Base-by-base conservation (phyloP, 2,888 invertebrate genomes). In the Alloscopus bannaensis region DNA sequence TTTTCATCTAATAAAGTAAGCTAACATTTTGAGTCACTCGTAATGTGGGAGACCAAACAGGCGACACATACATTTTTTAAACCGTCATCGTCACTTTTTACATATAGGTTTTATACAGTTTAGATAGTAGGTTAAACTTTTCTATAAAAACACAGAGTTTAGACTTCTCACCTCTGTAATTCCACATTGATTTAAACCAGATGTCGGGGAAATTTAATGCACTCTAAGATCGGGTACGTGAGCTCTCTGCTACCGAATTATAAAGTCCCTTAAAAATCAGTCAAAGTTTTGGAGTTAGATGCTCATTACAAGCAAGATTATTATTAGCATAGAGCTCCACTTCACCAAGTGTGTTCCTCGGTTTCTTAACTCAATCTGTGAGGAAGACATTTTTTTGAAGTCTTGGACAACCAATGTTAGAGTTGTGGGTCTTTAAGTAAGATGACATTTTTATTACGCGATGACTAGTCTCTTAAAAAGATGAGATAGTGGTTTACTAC, bases 371-470 rank as follows among this genome's bases (percentile, higher is more conserved):
- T n/a, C n/a, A n/a, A n/a, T n/a, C n/a, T n/a, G n/a, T n/a, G n/a
- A n/a, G n/a, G n/a, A n/a, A n/a, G n/a, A n/a, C n/a, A n/a, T n/a
- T n/a, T n/a, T n/a, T n/a, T n/a, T n/a, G n/a, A n/a, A n/a, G n/a
- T n/a, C n/a, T n/a, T n/a, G n/a, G n/a, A n/a, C n/a, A n/a, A n/a
- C n/a, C n/a, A n/a, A n/a, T n/a, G n/a, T n/a, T n/a, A n/a, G 8
- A 62, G 71, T 62, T 64, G 62, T 65, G 40, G 31, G 57, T 57
- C 45, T 60, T 73, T 73, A 65, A 73, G 57, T 65, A 50, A 50
- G 31, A 65, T 73, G 73, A 73, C 73, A 73, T 57, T 65, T 65
- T 65, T 73, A 73, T 73, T 73, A 65, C 29, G 16, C 18, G 52
- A 70, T 72, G 72, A 72, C 72, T 72, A 28, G 72, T 64, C 26